Evolutionary conservation across 2,797 vertebrate genomes (phyloP).

Genomic region (Ceryle rudis): DNA sequence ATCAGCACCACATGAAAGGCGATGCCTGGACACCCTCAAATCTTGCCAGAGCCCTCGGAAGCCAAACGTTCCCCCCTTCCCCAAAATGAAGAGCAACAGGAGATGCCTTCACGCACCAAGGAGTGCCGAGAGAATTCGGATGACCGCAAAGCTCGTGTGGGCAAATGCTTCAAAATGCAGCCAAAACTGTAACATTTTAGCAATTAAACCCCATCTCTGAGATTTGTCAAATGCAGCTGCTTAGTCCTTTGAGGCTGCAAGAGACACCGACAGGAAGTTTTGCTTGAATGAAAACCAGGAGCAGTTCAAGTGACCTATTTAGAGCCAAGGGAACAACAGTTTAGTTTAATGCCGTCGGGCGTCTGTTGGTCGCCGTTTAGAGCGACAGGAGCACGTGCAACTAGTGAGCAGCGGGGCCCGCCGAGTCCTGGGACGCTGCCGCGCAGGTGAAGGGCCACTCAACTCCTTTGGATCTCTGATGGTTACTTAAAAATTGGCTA

Average conservation of each 20-base stretch:
- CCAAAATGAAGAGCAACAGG: background rate
- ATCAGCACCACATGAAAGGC: background rate
- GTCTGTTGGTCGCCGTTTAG: background rate
- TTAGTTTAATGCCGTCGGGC: background rate
- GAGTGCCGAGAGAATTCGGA: background rate
- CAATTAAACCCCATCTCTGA: background rate
- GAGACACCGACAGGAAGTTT: background rate
- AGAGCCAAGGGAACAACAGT: background rate
- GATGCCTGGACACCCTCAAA: rapidly evolving
- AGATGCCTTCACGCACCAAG: background rate
- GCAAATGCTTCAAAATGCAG: background rate
- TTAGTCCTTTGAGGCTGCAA: background rate
- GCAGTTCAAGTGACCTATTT: background rate
- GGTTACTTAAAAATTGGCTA: background rate
- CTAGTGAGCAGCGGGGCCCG: background rate
- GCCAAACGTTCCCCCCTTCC: background rate
- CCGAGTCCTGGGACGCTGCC: background rate
- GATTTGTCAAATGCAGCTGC: background rate
- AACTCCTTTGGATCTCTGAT: background rate
- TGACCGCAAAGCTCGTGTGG: rapidly evolving
- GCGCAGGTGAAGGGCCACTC: background rate
- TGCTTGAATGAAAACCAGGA: background rate
- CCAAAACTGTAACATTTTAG: background rate
- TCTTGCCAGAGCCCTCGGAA: background rate
- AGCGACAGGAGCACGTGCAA: background rate